A percentile compares a stretch with the other conserved stretches of the same genome.
Evolutionary conservation across 1,140 invertebrate species (phyloP).

Genomic region (Solenopsis invicta): DNA sequence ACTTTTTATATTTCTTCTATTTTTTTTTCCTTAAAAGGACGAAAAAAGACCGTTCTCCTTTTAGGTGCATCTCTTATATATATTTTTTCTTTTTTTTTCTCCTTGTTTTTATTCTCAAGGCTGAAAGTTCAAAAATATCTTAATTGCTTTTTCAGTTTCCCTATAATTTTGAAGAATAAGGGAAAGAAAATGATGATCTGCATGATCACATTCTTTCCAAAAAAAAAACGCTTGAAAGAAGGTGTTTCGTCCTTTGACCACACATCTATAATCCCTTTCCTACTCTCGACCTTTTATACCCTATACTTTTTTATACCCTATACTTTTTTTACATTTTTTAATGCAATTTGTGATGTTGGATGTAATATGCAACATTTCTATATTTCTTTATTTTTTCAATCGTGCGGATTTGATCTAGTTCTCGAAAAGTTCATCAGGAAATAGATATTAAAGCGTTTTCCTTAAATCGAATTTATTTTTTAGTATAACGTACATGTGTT

Average conservation of each 20-base stretch:
- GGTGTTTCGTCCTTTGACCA: not conserved
- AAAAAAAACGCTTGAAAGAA: not conserved
- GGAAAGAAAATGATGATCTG: not conserved
- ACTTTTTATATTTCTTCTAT: not conserved
- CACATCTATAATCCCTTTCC: not conserved
- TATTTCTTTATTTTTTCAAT: not conserved
- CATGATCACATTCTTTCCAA: not conserved
- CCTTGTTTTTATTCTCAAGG: not conserved
- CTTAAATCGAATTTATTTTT: slow-evolving; percentile 10
- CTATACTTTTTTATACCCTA: not conserved
- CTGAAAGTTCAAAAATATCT: not conserved
- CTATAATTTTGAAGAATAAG: not conserved
- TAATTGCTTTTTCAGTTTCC: not conserved
- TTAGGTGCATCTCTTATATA: not conserved
- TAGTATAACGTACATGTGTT: slow-evolving; percentile 3
- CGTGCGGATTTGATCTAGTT: not conserved
- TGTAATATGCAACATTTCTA: not conserved
- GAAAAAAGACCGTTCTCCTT: not conserved
- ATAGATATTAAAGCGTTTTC: not conserved
- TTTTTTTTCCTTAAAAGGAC: not conserved
- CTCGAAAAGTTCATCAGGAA: not conserved
- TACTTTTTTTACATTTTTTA: not conserved
- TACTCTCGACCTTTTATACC: not conserved
- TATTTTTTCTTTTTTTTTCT: not conserved
- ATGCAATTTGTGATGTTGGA: not conserved